Evolutionary conservation across 2,113 vertebrate genomes (phyloP).

Genomic region (Aspidoscelis tigris): DNA sequence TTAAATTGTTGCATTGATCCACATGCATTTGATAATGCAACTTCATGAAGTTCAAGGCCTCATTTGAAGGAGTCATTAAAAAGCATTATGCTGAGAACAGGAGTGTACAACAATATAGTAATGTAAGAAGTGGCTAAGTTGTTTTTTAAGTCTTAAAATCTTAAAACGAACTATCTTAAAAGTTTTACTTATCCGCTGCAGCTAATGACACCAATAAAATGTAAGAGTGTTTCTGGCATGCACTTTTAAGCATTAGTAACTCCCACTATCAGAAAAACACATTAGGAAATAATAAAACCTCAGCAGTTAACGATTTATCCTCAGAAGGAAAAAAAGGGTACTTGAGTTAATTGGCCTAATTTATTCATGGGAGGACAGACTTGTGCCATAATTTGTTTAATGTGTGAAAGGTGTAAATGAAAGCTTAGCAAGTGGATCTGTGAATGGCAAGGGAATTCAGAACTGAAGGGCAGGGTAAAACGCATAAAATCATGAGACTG

Average conservation of each 20-base stretch:
- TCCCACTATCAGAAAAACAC: background rate
- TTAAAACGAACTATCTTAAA: conserved; percentile 11
- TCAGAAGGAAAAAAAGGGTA: background rate
- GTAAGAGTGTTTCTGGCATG: conserved; percentile 6
- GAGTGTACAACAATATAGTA: conserved; percentile 4
- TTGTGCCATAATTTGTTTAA: background rate
- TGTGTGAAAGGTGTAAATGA: background rate
- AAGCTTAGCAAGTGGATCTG: background rate
- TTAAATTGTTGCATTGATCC: background rate
- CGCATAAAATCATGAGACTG: too few relatives aligned
- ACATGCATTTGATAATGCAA: background rate
- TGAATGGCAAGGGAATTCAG: background rate
- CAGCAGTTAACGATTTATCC: background rate
- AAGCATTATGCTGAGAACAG: background rate
- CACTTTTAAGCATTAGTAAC: conserved; percentile 16
- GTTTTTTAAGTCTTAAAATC: background rate
- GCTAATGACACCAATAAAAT: conserved; percentile 31
- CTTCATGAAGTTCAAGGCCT: background rate
- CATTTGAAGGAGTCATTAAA: conserved; percentile 13
- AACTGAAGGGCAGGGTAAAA: background rate
- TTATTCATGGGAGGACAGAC: conserved; percentile 12
- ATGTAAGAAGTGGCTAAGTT: background rate
- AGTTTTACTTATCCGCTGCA: conserved; percentile 5
- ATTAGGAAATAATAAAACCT: background rate
- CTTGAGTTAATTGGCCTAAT: conserved; percentile 9